Percentiles rank a stretch among this genome's conserved stretches.
phyloP scores from a whole-genome alignment of 2,113 vertebrate species.

The Sula dactylatra region DNA sequence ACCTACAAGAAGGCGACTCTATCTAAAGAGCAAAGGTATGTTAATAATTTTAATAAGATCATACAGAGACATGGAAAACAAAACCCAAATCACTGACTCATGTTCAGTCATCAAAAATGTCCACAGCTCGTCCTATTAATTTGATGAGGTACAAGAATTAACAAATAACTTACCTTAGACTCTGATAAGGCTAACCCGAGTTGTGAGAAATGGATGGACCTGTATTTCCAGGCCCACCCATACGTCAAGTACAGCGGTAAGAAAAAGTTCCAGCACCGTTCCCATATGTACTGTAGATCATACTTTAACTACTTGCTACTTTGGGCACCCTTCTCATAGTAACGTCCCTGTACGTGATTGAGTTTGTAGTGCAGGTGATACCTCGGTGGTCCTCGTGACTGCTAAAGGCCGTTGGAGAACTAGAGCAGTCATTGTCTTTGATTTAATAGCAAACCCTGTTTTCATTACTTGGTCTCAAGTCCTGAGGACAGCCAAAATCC shows the following conservation, averaged over 20 bases:
- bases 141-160: not conserved
- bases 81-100: not conserved
- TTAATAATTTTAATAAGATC: not conserved
- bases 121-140: not conserved
- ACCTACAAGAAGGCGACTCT: not conserved
- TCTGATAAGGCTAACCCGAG: not conserved
- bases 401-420: not conserved
- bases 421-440: not conserved
- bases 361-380: not conserved
- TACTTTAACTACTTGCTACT: not conserved
- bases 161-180: not conserved
- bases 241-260: not conserved
- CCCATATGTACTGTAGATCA: not conserved
- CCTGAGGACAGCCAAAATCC: conserved; percentile 27
- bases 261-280: not conserved
- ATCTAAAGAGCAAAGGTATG: not conserved
- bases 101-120: not conserved
- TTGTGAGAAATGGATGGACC: not conserved
- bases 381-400: not conserved
- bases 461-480: conserved; percentile 15
- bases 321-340: not conserved
- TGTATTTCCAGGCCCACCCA: not conserved
- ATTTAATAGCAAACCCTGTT: conserved; percentile 33
- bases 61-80: not conserved
- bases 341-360: not conserved